Evolutionary conservation across 2,888 invertebrate species (phyloP).

Genomic region (Pristionchus arcanus): DNA sequence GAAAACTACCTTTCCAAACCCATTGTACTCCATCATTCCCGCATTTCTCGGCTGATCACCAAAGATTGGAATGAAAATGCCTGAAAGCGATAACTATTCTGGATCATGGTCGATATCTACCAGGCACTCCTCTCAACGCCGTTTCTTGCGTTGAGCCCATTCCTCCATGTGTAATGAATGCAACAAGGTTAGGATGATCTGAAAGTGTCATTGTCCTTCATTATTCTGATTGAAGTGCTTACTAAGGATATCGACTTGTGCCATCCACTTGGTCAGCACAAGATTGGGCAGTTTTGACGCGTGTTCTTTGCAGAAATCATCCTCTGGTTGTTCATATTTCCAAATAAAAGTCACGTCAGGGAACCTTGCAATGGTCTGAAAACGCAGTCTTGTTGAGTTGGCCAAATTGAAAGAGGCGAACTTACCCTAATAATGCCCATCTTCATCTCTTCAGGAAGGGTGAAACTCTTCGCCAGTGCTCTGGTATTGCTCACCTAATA

Average conservation of each 20-base stretch:
- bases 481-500: too few relatives aligned
- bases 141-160: conserved; percentile 25
- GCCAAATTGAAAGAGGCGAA: too few relatives aligned
- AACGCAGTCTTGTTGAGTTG: too few relatives aligned
- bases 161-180: conserved; percentile 25
- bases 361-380: not conserved
- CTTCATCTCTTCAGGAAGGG: not conserved
- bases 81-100: not conserved
- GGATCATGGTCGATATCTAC: not conserved
- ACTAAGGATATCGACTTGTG: conserved; percentile 4
- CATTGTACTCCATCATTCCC: conserved; percentile 35
- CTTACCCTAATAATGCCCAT: conserved; percentile 7
- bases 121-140: conserved; percentile 17
- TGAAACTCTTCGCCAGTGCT: conserved; percentile 4
- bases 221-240: not conserved
- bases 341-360: not conserved
- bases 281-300: not conserved
- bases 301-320: not conserved
- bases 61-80: conserved; percentile 8
- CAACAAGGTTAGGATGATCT: not conserved
- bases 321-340: not conserved
- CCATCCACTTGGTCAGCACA: not conserved
- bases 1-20: not conserved
- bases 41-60: conserved; percentile 2
- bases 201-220: not conserved